Conservation (phyloP, 2,888 invertebrate species). For the Gerris lacustris region DNA sequence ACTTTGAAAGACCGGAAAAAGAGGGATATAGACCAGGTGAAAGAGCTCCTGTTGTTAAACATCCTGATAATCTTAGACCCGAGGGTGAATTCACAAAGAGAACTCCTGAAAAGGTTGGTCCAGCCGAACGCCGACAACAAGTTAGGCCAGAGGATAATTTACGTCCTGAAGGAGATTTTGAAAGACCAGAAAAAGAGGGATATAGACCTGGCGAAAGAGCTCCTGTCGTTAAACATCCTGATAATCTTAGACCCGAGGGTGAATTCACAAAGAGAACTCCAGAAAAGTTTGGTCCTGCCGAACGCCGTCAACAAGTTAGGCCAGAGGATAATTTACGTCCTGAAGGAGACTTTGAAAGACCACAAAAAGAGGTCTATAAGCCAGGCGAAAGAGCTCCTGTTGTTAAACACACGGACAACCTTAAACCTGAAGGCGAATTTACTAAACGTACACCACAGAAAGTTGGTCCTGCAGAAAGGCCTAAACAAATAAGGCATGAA, state of each 20-base stretch:
- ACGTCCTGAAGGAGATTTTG: constrained; percentile 36
- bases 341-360: constrained; percentile 42
- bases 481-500: constrained; percentile 34
- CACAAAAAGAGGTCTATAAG: constrained; percentile 24
- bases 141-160: constrained; percentile 34
- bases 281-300: constrained; percentile 35
- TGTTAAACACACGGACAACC: constrained; percentile 36
- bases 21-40: constrained; percentile 37
- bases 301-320: constrained; percentile 36
- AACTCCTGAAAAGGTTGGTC: constrained; percentile 31
- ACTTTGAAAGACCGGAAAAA: constrained; percentile 38
- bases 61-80: constrained; percentile 37
- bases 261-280: constrained; percentile 39
- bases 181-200: constrained; percentile 34
- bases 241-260: constrained; percentile 37
- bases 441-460: constrained; percentile 24
- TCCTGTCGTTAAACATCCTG: constrained; percentile 38
- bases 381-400: constrained; percentile 37
- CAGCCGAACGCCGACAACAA: constrained; percentile 31
- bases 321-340: constrained; percentile 43
- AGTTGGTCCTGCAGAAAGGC: constrained; percentile 43
- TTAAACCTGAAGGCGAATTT: constrained; percentile 29
- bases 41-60: constrained; percentile 39
- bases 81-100: constrained; percentile 32
- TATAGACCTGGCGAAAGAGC: constrained; percentile 36